A percentile compares a stretch with the other conserved stretches of the same genome.
Conservation (phyloP, 1,140 invertebrate species). For the Monomorium pharaonis region DNA sequence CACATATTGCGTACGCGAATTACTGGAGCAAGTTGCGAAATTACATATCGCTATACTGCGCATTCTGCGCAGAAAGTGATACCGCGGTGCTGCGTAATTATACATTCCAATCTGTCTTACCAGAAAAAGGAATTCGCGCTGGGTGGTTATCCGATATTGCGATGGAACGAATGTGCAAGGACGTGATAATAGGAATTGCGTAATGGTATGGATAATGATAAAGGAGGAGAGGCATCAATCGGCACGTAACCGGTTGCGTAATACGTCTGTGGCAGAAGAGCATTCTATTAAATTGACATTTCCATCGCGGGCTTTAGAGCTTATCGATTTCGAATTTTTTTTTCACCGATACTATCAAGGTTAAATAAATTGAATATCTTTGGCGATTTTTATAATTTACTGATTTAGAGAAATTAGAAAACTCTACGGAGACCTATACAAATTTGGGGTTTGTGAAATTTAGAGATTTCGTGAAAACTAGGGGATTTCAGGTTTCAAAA, state of each 20-base stretch:
- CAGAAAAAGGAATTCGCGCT: not conserved
- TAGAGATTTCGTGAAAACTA: not conserved
- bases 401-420: not conserved
- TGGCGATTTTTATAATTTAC: not conserved
- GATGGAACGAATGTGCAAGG: not conserved
- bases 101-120: not conserved
- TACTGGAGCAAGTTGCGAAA: not conserved
- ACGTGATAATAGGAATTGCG: slow-evolving; percentile 23
- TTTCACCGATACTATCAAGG: not conserved
- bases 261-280: not conserved
- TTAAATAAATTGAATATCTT: too few species aligned
- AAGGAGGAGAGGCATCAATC: slow-evolving; percentile 34
- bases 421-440: not conserved
- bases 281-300: slow-evolving; percentile 49
- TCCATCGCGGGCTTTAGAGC: slow-evolving; percentile 10
- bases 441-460: not conserved
- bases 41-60: not conserved
- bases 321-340: too few species aligned
- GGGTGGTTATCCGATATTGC: not conserved
- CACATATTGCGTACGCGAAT: not conserved
- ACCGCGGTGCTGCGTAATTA: not conserved
- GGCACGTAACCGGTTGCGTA: slow-evolving; percentile 38
- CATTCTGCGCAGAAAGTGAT: not conserved
- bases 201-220: slow-evolving; percentile 16
- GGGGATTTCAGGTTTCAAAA: not conserved